Evolutionary conservation across 1,140 invertebrate species (phyloP).

Genomic region (Drosophila paulistorum): DNA sequence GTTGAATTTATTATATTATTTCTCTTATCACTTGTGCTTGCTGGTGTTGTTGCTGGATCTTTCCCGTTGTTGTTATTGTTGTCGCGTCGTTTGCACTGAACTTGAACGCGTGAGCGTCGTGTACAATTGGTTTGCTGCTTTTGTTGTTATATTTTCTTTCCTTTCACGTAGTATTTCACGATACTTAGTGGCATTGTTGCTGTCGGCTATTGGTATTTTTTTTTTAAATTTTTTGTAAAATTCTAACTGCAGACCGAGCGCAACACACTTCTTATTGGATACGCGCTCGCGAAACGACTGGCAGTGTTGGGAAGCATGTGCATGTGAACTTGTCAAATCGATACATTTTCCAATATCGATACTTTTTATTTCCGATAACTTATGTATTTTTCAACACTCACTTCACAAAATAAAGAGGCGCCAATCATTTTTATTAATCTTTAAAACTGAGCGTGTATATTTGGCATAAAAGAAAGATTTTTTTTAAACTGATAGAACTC

Average conservation of each 20-base stretch:
- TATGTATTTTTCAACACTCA: no score
- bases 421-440: no score
- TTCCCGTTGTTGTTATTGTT: constrained; percentile 27
- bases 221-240: neutral
- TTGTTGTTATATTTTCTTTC: constrained; percentile 3
- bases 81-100: constrained; percentile 61
- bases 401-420: no score
- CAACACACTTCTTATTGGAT: constrained; percentile 20
- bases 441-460: no score
- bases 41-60: constrained; percentile 20
- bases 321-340: no score
- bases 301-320: no score
- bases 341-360: no score
- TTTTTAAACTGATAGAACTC: no score
- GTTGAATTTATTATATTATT: constrained; percentile 73
- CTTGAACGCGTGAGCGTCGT: constrained; percentile 64
- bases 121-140: constrained; percentile 33
- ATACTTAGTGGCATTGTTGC: constrained; percentile 39
- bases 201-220: constrained; percentile 17
- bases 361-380: no score
- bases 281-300: constrained; percentile 44
- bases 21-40: constrained; percentile 58
- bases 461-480: no score
- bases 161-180: constrained; percentile 34
- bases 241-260: constrained; percentile 35